Percentiles rank a stretch among this genome's conserved stretches.
phyloP scores from a whole-genome alignment of 2,113 vertebrate species.

The Chloroceryle aenea region DNA sequence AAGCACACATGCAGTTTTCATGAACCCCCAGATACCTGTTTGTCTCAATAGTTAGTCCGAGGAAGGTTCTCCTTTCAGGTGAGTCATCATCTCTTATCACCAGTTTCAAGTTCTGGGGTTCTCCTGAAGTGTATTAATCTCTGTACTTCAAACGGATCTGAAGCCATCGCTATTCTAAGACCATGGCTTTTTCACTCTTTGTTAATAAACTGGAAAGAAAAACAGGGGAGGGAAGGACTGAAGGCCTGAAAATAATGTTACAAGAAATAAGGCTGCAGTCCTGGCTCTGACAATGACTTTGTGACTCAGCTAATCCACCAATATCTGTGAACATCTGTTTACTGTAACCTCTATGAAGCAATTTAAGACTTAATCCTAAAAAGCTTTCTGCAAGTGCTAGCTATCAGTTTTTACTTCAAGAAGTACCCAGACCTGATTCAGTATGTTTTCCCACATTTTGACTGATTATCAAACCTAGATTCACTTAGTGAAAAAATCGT shows the following conservation, averaged over 20 bases:
- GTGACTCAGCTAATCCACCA: not conserved
- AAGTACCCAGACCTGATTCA: not conserved
- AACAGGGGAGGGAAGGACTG: not conserved
- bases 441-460: not conserved
- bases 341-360: not conserved
- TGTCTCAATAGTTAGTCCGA: not conserved
- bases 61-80: not conserved
- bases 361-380: not conserved
- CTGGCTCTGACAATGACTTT: not conserved
- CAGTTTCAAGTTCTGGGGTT: rapidly evolving
- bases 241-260: not conserved
- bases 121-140: not conserved
- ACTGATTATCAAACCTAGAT: not conserved
- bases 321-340: not conserved
- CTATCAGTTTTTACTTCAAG: not conserved
- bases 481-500: not conserved
- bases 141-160: not conserved
- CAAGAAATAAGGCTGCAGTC: not conserved
- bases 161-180: not conserved
- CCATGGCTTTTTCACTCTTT: not conserved
- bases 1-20: not conserved
- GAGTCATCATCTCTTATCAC: not conserved
- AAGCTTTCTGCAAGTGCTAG: not conserved
- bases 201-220: not conserved
- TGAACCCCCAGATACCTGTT: not conserved